phyloP scores from a whole-genome alignment of 2,113 vertebrate species.

The Uria aalge region DNA sequence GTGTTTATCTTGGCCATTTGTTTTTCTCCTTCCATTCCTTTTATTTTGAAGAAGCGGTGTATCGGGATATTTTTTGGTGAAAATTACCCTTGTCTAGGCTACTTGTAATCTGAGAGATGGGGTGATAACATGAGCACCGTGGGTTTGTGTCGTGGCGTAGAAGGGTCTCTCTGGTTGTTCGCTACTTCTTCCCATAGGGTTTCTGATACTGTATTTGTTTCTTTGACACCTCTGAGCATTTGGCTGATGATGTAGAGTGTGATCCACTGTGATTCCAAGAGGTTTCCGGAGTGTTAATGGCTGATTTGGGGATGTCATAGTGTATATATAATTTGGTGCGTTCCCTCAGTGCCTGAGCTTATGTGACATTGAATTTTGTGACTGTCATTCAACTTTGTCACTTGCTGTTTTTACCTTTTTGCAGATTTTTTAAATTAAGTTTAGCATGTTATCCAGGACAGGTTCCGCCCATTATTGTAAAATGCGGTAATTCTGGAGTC shows the following conservation, averaged over 20 bases:
- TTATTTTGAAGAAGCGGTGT: background rate
- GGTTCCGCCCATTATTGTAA: background rate
- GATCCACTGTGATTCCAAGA: background rate
- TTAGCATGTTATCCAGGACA: background rate
- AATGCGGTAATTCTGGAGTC: background rate
- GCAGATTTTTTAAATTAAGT: background rate
- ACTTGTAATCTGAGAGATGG: background rate
- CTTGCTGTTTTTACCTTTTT: background rate
- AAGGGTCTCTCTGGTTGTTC: background rate
- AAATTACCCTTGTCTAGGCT: background rate
- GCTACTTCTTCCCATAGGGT: rapidly evolving
- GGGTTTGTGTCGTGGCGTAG: background rate
- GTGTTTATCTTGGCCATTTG: background rate
- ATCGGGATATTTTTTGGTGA: background rate
- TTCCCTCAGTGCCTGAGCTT: background rate
- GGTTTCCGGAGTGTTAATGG: background rate
- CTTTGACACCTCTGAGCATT: background rate
- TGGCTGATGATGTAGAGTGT: background rate
- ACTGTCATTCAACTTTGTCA: background rate
- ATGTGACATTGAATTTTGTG: background rate
- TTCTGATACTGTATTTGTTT: background rate
- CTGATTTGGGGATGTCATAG: no score
- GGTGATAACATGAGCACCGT: rapidly evolving
- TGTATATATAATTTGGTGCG: background rate
- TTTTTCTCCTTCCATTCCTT: background rate